A percentile compares a stretch with the other conserved stretches of the same genome.
These are phyloP conservation scores for Hyperoplus immaculatus DNA, from an alignment of 2,797 vertebrate genomes.

Conservation along the genomic window DNA sequence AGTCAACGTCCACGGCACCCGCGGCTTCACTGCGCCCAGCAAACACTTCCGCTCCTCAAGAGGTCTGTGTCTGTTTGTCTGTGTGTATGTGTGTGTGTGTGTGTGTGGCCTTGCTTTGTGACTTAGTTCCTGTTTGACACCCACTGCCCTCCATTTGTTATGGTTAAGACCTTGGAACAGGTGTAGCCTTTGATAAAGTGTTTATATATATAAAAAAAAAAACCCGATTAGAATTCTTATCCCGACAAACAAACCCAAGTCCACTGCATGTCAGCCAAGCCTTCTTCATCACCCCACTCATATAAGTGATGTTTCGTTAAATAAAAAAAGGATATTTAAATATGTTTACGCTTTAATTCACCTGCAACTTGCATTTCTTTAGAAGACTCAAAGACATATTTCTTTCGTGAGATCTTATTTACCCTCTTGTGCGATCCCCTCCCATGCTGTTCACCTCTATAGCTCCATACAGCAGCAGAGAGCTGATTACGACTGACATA, in stretches of 20 bases:
- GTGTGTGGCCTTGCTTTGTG: conserved; percentile 67
- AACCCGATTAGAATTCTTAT: conserved; percentile 44
- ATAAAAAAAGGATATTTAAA: background rate
- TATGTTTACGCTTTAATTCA: background rate
- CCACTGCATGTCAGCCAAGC: background rate
- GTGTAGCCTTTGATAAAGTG: conserved; percentile 62
- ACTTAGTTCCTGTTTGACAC: conserved; percentile 74
- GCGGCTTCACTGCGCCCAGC: conserved; percentile 97
- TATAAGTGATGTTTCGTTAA: background rate
- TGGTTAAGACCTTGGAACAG: conserved; percentile 75
- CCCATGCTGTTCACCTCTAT: background rate
- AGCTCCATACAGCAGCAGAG: conserved; percentile 9
- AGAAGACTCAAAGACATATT: background rate
- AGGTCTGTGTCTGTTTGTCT: conserved; percentile 86
- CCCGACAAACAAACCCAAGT: background rate
- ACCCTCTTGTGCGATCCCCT: background rate
- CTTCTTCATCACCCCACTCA: background rate
- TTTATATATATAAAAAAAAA: conserved; percentile 6
- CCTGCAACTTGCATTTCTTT: conserved; percentile 1
- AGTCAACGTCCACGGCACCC: conserved; percentile 94
- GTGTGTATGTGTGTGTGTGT: conserved; percentile 60
- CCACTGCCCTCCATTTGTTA: conserved; percentile 71
- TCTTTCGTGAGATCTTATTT: background rate
- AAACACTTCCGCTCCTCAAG: conserved; percentile 96
- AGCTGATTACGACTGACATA: conserved; percentile 24